Evolutionary conservation across 2,113 vertebrate genomes (phyloP).

Genomic region (Etheostoma cragini): DNA sequence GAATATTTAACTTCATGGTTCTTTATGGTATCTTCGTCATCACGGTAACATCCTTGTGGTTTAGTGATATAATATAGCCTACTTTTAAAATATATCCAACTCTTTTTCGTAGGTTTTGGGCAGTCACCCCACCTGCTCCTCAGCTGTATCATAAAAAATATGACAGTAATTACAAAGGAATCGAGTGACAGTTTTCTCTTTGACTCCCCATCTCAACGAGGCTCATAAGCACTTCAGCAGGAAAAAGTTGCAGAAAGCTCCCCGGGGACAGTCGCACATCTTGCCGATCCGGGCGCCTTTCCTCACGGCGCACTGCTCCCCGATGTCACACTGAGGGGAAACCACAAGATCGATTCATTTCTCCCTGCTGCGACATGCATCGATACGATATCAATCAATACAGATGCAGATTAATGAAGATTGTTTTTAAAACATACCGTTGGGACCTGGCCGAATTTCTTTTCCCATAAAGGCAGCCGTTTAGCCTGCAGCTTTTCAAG

Average conservation of each 20-base stretch:
- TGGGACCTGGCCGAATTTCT: slow-evolving; percentile 87
- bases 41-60: background rate
- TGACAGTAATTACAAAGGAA: slow-evolving; percentile 59
- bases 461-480: slow-evolving; percentile 82
- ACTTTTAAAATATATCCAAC: slow-evolving; percentile 19
- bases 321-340: slow-evolving; percentile 79
- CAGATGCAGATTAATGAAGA: too few relatives aligned
- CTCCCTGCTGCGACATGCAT: background rate
- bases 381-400: background rate
- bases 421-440: slow-evolving; percentile 79
- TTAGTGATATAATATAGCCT: background rate
- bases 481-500: slow-evolving; percentile 87
- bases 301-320: slow-evolving; percentile 84
- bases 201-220: background rate
- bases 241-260: slow-evolving; percentile 83
- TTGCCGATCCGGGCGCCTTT: slow-evolving; percentile 87
- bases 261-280: slow-evolving; percentile 84
- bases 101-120: slow-evolving; percentile 13
- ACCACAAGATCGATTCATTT: background rate
- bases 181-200: slow-evolving; percentile 27
- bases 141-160: slow-evolving; percentile 56
- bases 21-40: background rate
- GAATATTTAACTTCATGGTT: slow-evolving; percentile 40
- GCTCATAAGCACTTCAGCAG: slow-evolving; percentile 87
- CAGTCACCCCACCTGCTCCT: slow-evolving; percentile 46